phyloP scores from a whole-genome alignment of 2,888 invertebrate species.

The Chromoteleia sp. region DNA sequence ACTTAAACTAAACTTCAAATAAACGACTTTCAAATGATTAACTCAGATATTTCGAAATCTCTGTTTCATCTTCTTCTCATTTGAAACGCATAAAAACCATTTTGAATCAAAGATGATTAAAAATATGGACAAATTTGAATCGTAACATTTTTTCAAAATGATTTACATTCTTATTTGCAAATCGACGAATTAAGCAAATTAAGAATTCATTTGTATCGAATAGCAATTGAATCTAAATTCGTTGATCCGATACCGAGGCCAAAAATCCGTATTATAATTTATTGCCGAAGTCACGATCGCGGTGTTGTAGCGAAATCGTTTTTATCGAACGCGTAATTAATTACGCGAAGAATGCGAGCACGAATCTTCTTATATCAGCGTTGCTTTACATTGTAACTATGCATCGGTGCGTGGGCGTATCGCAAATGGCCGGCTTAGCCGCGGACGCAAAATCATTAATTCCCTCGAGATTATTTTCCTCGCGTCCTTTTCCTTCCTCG shows the following conservation, averaged over 20 bases:
- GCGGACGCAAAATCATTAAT: conserved; percentile 77
- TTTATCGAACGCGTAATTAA: conserved; percentile 79
- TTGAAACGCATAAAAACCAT: too few relatives aligned
- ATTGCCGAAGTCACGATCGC: conserved; percentile 31
- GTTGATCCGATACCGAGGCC: not conserved
- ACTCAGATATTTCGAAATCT: too few relatives aligned
- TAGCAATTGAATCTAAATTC: conserved; percentile 12
- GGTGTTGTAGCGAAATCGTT: conserved; percentile 51
- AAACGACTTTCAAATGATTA: too few relatives aligned
- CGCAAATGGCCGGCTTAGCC: conserved; percentile 75
- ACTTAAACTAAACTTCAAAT: too few relatives aligned
- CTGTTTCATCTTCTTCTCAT: too few relatives aligned
- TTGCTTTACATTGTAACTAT: conserved; percentile 76
- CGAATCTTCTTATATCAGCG: conserved; percentile 79
- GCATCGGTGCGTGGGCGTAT: conserved; percentile 78
- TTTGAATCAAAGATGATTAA: too few relatives aligned
- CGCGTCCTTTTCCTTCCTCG: conserved; percentile 70
- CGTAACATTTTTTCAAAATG: too few relatives aligned
- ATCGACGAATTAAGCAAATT: too few relatives aligned
- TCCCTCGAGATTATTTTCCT: conserved; percentile 71
- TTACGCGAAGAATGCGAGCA: conserved; percentile 75
- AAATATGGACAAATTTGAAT: too few relatives aligned
- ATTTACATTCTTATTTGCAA: too few relatives aligned
- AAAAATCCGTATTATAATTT: conserved; percentile 40
- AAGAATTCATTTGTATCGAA: conserved; percentile 3